Percentiles rank a stretch among this genome's conserved stretches.
These are phyloP conservation scores for Paralinhomoeus sp. DNA, from an alignment of 2,888 invertebrate genomes.

Conservation along the genomic window DNA sequence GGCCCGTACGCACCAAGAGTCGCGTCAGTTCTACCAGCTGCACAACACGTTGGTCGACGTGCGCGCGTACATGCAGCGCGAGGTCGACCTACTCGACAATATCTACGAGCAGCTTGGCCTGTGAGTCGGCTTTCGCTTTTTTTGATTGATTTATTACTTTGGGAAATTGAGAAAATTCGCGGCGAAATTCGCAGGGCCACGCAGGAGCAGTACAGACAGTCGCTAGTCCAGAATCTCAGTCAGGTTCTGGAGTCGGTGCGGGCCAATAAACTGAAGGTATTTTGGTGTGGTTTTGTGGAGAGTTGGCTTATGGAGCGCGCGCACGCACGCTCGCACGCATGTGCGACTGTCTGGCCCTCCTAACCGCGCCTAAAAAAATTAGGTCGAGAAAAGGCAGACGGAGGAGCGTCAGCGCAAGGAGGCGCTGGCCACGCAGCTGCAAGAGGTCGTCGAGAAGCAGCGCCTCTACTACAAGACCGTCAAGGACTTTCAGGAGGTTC, in stretches of 20 bases:
- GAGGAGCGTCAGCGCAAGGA: conserved; percentile 47
- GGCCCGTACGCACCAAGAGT: conserved; percentile 78
- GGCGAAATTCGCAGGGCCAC: conserved; percentile 51
- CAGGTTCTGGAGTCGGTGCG: too few relatives aligned
- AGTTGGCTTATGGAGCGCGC: too few relatives aligned
- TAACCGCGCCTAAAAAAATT: too few relatives aligned
- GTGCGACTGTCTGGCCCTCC: too few relatives aligned
- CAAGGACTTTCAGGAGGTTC: conserved; percentile 49
- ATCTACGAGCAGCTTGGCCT: conserved; percentile 65
- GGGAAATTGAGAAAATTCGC: conserved; percentile 1
- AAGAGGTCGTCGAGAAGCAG: conserved; percentile 41
- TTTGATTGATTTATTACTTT: conserved; percentile 3
- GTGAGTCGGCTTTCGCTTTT: conserved; percentile 34
- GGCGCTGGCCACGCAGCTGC: conserved; percentile 36
- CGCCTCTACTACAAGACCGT: conserved; percentile 51
- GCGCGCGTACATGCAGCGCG: conserved; percentile 72
- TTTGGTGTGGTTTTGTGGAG: too few relatives aligned
- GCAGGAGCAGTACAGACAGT: conserved; percentile 52
- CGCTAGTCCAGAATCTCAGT: conserved; percentile 71
- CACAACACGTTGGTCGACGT: conserved; percentile 85
- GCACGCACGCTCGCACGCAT: too few relatives aligned
- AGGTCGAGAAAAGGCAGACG: conserved; percentile 37
- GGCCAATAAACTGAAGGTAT: too few relatives aligned
- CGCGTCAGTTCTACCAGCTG: conserved; percentile 83
- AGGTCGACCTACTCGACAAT: conserved; percentile 54